Base-by-base conservation (phyloP, 2,888 invertebrate species). In the Euzetes globulus region DNA sequence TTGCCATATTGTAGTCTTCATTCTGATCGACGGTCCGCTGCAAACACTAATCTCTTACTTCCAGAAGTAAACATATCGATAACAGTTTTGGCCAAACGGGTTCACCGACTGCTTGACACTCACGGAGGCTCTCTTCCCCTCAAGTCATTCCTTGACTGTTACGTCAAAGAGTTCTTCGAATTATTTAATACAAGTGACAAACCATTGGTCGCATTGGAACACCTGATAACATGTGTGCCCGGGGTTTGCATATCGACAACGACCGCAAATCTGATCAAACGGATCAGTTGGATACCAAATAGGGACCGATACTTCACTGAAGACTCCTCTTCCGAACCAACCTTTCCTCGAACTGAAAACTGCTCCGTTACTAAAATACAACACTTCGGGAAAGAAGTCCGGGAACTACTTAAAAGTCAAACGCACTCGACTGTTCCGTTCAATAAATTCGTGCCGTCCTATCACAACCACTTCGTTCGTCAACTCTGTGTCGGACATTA, bases 401-500 rank as follows among this genome's bases (percentile, higher is more conserved):
- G 91, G 0, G 94, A 94, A 82, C 83, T 94, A 75, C 84, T 94
- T 76, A 90, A 91, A 80, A 90, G 89, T 71, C 89, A 89, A 27
- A 90, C 92, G 0, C 88, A 89, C 78, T 91, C 92, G 80, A 89
- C 90, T 75, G 88, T 97, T 83, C 88, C 90, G 4, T 89, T 91
- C 77, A 82, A 88, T 82, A 91, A 92, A 80, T 91, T 96, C 78
- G 94, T 96, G 80, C 96, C 96, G 1, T 90, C 93, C 1, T 97
- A 96, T 84, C 96, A 97, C 82, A 94, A 94, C 83, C 95, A 95
- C 83, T 97, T 95, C 83, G 94, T 95, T 0, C 87, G 93, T 45
- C 96, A 97, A 83, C 95, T 95, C 82, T 88, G 94, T 72, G 94
- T 97, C 0, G 92, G 95, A 9, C 94, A 95, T 84, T 97, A 95